Conservation (phyloP, 1,140 invertebrate species). For the Neodiprion lecontei region DNA sequence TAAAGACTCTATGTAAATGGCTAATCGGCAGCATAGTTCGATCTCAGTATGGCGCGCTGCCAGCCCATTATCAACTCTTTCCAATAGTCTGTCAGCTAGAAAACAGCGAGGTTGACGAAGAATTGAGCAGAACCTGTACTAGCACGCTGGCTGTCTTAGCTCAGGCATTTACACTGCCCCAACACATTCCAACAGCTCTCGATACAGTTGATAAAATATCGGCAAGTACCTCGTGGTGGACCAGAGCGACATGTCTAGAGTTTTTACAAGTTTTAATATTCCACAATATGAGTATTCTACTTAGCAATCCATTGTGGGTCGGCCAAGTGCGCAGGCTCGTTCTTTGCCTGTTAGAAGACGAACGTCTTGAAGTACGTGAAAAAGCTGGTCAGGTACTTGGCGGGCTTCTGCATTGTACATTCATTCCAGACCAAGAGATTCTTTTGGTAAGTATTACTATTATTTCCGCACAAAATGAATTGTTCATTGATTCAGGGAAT, state of each 20-base stretch:
- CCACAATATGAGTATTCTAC: slow-evolving; percentile 79
- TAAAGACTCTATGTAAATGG: slow-evolving; percentile 65
- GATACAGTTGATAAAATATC: slow-evolving; percentile 60
- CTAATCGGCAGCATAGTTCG: slow-evolving; percentile 60
- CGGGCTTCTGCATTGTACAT: slow-evolving; percentile 86
- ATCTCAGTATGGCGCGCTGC: slow-evolving; percentile 58
- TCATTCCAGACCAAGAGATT: slow-evolving; percentile 67
- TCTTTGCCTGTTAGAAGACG: slow-evolving; percentile 71
- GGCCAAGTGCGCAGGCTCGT: slow-evolving; percentile 67
- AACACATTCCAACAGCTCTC: slow-evolving; percentile 63
- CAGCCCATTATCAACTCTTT: slow-evolving; percentile 69
- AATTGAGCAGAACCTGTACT: slow-evolving; percentile 74
- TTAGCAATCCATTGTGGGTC: slow-evolving; percentile 66
- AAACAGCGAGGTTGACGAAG: slow-evolving; percentile 81
- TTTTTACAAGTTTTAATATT: slow-evolving; percentile 85
- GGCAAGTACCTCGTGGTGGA: slow-evolving; percentile 77
- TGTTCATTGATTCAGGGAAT: slow-evolving; percentile 9
- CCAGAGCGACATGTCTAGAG: slow-evolving; percentile 72
- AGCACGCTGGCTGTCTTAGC: slow-evolving; percentile 72
- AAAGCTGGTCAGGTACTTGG: slow-evolving; percentile 83
- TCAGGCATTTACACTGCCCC: slow-evolving; percentile 62
- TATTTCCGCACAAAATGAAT: not conserved
- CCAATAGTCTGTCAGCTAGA: slow-evolving; percentile 77
- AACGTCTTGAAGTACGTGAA: slow-evolving; percentile 79
- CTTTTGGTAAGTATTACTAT: slow-evolving; percentile 60